Percentiles rank a stretch among this genome's conserved stretches.
phyloP scores from a whole-genome alignment of 2,113 vertebrate species.

The Ploceus nigricollis region DNA sequence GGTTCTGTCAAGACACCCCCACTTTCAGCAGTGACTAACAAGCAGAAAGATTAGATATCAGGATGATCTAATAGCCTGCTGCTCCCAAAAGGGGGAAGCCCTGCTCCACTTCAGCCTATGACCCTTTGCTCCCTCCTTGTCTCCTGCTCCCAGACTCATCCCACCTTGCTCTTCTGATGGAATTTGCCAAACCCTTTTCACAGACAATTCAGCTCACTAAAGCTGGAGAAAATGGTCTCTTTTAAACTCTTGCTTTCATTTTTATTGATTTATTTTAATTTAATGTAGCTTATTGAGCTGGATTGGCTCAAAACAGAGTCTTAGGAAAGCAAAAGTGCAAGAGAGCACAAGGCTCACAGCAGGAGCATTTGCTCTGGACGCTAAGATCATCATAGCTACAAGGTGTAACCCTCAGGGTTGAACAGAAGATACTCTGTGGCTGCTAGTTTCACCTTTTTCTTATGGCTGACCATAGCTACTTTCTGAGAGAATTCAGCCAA shows the following conservation, averaged over 20 bases:
- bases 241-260: neutral
- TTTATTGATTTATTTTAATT: neutral
- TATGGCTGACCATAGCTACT: neutral
- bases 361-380: neutral
- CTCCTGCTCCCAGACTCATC: neutral
- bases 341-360: neutral
- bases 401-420: neutral
- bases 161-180: neutral
- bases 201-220: neutral
- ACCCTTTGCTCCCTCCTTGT: neutral
- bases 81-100: neutral
- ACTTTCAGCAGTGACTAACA: neutral
- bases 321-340: neutral
- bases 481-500: neutral
- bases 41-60: neutral
- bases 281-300: neutral
- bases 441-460: neutral
- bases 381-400: neutral
- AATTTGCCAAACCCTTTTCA: neutral
- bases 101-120: neutral
- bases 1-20: neutral
- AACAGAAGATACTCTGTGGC: neutral
- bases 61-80: neutral
- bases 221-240: neutral
- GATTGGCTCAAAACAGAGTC: neutral